These are phyloP conservation scores for Macrocentrus cingulum DNA, from an alignment of 1,140 invertebrate species.

Conservation along the genomic window DNA sequence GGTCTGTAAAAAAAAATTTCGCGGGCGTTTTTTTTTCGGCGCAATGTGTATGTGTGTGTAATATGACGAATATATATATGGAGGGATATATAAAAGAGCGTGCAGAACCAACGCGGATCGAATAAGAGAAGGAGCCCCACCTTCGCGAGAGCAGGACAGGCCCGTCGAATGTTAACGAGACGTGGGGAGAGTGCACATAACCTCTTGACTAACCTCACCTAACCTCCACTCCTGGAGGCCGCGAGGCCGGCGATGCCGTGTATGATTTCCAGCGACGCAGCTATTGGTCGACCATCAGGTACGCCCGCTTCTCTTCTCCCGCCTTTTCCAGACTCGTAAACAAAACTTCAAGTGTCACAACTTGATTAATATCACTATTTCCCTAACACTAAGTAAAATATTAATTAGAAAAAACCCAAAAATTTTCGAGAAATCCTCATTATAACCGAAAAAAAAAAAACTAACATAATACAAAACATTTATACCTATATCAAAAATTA, in stretches of 20 bases:
- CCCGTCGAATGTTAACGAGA: conserved; percentile 53
- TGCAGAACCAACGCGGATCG: conserved; percentile 10
- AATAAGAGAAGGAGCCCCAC: conserved; percentile 25
- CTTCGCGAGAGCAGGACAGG: conserved; percentile 40
- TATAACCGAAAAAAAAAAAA: too few species aligned
- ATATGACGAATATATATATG: too few species aligned
- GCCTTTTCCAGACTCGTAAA: conserved; percentile 45
- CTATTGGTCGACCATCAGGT: conserved; percentile 42
- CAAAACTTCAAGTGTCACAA: conserved; percentile 36
- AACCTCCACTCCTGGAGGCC: conserved; percentile 30
- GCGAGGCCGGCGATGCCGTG: conserved; percentile 41
- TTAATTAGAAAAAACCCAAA: too few species aligned
- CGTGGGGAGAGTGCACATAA: conserved; percentile 39
- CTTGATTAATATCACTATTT: too few species aligned
- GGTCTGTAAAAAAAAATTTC: too few species aligned
- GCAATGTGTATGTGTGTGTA: too few species aligned
- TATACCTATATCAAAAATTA: too few species aligned
- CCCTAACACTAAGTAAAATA: too few species aligned
- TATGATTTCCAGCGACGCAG: conserved; percentile 50
- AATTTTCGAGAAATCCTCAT: too few species aligned
- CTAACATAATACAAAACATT: too few species aligned
- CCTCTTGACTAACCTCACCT: conserved; percentile 37
- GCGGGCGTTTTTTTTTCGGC: too few species aligned
- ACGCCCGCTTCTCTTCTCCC: conserved; percentile 33
- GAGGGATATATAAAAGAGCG: too few species aligned